phyloP scores from a whole-genome alignment of 2,797 vertebrate species.

The Pseudomugil tenellus region DNA sequence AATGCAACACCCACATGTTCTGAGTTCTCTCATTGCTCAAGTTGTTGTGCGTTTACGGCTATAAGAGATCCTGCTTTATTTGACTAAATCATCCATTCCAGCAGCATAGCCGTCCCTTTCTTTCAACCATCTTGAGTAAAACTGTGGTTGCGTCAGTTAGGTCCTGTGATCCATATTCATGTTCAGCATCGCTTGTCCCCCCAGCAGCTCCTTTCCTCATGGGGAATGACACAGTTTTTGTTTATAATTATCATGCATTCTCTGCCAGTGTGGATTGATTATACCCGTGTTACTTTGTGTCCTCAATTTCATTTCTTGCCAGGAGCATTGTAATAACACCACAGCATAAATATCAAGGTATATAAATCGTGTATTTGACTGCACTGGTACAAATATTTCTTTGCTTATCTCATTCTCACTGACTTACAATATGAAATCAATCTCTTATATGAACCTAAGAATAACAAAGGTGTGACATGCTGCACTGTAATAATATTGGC shows the following conservation, averaged over 20 bases:
- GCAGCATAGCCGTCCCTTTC: constrained; percentile 27
- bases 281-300: constrained; percentile 63
- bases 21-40: constrained; percentile 17
- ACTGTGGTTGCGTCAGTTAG: constrained; percentile 54
- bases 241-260: constrained; percentile 75
- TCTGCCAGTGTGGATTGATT: constrained; percentile 71
- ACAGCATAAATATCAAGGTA: constrained; percentile 16
- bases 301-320: constrained; percentile 65
- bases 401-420: constrained; percentile 25
- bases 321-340: constrained; percentile 52
- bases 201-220: constrained; percentile 66
- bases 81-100: neutral
- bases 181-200: constrained; percentile 65
- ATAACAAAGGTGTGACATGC: constrained; percentile 47
- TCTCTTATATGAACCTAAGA: constrained; percentile 46
- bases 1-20: constrained; percentile 11
- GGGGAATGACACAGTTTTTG: constrained; percentile 75
- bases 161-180: constrained; percentile 77
- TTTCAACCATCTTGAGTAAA: constrained; percentile 41
- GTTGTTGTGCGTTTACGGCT: constrained; percentile 14
- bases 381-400: constrained; percentile 26
- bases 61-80: constrained; percentile 20
- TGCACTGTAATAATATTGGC: constrained; percentile 53
- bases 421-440: constrained; percentile 40
- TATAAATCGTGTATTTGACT: constrained; percentile 34